These are phyloP conservation scores for Siphlonurus alternatus DNA, from an alignment of 2,888 invertebrate species.

Conservation along the genomic window DNA sequence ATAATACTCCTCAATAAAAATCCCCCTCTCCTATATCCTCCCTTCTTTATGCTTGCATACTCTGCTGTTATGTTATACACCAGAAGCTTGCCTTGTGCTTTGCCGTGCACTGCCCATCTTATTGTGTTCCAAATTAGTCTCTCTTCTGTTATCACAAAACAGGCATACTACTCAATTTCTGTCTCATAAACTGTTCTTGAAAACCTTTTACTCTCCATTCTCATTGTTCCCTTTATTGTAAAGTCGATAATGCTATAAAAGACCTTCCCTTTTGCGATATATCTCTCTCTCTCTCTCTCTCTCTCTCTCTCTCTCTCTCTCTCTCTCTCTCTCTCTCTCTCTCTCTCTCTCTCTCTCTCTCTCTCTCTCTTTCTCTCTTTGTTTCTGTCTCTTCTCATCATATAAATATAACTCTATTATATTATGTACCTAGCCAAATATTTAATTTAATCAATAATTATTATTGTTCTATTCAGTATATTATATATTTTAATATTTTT, in stretches of 20 bases:
- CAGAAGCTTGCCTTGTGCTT: no score
- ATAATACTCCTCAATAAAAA: neutral
- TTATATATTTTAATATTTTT: no score
- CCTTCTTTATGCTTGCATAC: neutral
- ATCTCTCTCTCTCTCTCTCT: neutral
- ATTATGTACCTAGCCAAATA: no score
- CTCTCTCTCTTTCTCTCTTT: neutral
- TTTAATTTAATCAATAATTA: no score
- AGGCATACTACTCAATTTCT: neutral
- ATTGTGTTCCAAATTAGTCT: no score
- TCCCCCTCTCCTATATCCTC: neutral
- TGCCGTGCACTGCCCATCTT: no score
- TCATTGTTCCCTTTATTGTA: neutral
- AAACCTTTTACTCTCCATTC: neutral
- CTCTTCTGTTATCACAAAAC: neutral
- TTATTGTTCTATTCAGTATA: no score
- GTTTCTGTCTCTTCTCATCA: neutral
- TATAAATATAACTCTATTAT: no score
- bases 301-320: neutral
- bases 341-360: neutral
- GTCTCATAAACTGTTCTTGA: neutral
- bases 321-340: neutral
- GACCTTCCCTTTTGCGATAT: neutral
- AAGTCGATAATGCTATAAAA: neutral
- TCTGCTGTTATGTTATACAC: no score